Evolutionary conservation across 2,797 vertebrate species (phyloP), one percentile per base, ranked within the genome.

Genomic region (Enteromius fasciolatus): DNA sequence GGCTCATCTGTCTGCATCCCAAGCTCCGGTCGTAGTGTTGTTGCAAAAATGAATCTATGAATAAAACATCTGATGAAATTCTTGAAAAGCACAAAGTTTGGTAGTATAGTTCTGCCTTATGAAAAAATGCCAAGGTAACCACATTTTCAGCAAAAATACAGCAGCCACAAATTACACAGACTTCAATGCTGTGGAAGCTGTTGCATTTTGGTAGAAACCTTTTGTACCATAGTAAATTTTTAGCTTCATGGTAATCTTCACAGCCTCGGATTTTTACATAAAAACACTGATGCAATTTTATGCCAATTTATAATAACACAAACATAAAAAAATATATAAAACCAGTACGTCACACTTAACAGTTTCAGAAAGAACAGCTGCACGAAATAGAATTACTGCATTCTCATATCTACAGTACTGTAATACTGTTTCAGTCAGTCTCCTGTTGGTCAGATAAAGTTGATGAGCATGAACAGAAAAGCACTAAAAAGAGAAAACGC

Each of bases 361-460:
- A 23, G 41, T 78, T 64, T 78, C 18, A 33, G 61, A 66, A 31
- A 46, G 33, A 46, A 48, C 0, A 1, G 50, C 36, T 68, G n/a
- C 12, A 63, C 28, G 1, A 20, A 46, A 76, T 69, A 44, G 6
- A 67, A 25, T 25, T 2, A 20, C 57, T 28, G 54, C 66, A 50
- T 48, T 57, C 17, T 79, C 33, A 68, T 80, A 54, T 57, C 50
- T 70, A n/a, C 67, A 17, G 67, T 59, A 41, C n/a, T 23, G n/a
- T 23, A 4, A 61, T 59, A 63, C 1, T 63, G 63, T 46, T 61
- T 31, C 63, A 69, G 64, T 57, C 28, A 36, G 4, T 48, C 75
- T 15, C 15, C 4, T 52, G 28, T 54, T 20, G 69, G 50, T 54
- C 20, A 25, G 20, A 76, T 46, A 0, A 46, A 18, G 44, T 3